Evolutionary conservation across 2,113 vertebrate genomes (phyloP), one percentile per base, ranked within the genome.

Genomic region (Murina feae): DNA sequence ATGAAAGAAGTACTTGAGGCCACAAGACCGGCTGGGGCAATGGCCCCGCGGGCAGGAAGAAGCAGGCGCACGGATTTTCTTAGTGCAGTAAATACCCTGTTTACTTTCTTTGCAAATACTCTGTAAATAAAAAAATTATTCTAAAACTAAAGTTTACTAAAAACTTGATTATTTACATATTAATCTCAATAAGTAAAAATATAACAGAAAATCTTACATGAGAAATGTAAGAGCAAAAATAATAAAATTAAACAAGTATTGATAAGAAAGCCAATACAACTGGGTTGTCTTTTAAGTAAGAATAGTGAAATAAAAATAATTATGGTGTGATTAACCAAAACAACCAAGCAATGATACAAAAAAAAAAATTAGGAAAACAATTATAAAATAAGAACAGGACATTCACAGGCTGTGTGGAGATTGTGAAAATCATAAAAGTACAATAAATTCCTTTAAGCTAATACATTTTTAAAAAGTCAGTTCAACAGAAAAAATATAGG

Each of bases 1-100:
- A 37, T 3, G n/a, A 53, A 8, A 28, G n/a, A 65, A 47, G 35
- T 0, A 0, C 16, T 6, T 1, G 58, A 11, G 20, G n/a, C 32
- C 51, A 17, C 0, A 9, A 30, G 37, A 21, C 5, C 44, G 28
- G 58, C 58, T 25, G 9, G 9, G 28, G 58, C 58, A 28, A 28
- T 60, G 58, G 58, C 10, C 25, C 23, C 25, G 28, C 9, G 58
- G 4, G 32, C 63, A 66, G 32, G 13, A 66, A 51, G 7, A 10
- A 58, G 9, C 12, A 28, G 25, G 13, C 2, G 5, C 32, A 25
- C 8, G 9, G 14, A 0, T 25, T 75, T 74, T 79, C 37, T 47
- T 32, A 23, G 47, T 30, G 11, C 82, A 39, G 6, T 65, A 32
- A n/a, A 17, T n/a, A n/a, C 32, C 28, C 37, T 55, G 10, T 58